phyloP scores from a whole-genome alignment of 2,113 vertebrate species.

The Heterochromis multidens region DNA sequence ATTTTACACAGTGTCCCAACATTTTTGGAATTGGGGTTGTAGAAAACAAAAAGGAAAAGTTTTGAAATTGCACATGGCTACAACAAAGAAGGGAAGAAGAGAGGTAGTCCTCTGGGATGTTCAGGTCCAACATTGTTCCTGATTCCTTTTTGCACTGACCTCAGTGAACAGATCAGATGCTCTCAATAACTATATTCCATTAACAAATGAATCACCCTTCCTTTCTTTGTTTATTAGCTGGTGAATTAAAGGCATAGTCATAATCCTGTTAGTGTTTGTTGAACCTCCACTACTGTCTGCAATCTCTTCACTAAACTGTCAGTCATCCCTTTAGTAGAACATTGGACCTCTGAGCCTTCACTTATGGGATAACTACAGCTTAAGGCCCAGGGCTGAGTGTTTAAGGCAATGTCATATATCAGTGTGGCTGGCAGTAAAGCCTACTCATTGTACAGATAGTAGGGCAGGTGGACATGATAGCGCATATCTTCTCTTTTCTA shows the following conservation, averaged over 20 bases:
- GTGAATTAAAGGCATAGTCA: constrained; percentile 16
- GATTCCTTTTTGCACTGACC: constrained; percentile 29
- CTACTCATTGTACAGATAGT: background rate
- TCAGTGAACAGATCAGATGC: constrained; percentile 24
- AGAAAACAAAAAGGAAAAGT: background rate
- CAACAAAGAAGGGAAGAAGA: background rate
- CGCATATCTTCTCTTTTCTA: background rate
- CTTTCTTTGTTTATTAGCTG: constrained; percentile 44
- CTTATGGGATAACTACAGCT: background rate
- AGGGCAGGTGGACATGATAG: background rate
- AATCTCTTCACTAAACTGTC: background rate
- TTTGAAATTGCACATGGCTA: background rate
- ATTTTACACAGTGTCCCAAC: background rate
- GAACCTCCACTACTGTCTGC: background rate
- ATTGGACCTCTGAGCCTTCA: background rate
- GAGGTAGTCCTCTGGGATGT: background rate
- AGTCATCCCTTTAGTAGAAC: background rate
- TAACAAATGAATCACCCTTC: constrained; percentile 51
- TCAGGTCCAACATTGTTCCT: background rate
- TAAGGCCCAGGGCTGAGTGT: background rate
- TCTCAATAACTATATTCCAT: constrained; percentile 37
- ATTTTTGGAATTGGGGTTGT: background rate
- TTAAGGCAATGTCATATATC: background rate
- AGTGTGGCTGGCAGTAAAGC: background rate
- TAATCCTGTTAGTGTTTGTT: constrained; percentile 33